phyloP scores from a whole-genome alignment of 2,113 vertebrate species.

The Peromyscus californicus region DNA sequence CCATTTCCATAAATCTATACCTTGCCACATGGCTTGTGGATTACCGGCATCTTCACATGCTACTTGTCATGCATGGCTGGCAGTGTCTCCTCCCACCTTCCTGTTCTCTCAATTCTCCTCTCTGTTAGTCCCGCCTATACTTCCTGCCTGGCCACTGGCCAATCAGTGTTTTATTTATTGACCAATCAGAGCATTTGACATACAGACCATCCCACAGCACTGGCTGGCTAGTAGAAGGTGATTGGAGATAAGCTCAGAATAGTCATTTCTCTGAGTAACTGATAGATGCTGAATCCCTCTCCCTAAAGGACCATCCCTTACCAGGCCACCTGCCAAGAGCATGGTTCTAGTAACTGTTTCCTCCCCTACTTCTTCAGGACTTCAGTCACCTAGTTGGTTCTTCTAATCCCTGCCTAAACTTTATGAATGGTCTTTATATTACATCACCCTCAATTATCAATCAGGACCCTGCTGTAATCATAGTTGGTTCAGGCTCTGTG shows the following conservation, averaged over 20 bases:
- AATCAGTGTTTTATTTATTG: too few species aligned
- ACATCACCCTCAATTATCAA: background rate
- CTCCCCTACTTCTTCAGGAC: background rate
- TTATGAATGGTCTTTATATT: background rate
- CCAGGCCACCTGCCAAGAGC: background rate
- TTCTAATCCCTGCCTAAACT: background rate
- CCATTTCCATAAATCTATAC: too few species aligned
- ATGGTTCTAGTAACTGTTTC: too few species aligned
- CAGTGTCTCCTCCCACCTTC: too few species aligned
- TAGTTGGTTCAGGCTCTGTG: background rate
- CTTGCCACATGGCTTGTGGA: too few species aligned
- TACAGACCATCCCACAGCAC: too few species aligned
- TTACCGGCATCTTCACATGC: too few species aligned
- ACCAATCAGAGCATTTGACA: too few species aligned
- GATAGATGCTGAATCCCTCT: background rate
- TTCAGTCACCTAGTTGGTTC: background rate
- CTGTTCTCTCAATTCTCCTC: too few species aligned
- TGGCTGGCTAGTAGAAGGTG: background rate
- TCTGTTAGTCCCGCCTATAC: too few species aligned
- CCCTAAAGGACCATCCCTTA: background rate
- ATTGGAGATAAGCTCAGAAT: background rate
- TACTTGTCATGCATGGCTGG: too few species aligned
- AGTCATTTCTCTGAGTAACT: background rate
- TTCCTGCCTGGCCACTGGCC: too few species aligned
- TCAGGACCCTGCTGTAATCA: background rate